A percentile compares a stretch with the other conserved stretches of the same genome.
Conservation (phyloP, 37 sponge, comb jelly and placozoan genomes). For the Lycopodina hypogea region DNA sequence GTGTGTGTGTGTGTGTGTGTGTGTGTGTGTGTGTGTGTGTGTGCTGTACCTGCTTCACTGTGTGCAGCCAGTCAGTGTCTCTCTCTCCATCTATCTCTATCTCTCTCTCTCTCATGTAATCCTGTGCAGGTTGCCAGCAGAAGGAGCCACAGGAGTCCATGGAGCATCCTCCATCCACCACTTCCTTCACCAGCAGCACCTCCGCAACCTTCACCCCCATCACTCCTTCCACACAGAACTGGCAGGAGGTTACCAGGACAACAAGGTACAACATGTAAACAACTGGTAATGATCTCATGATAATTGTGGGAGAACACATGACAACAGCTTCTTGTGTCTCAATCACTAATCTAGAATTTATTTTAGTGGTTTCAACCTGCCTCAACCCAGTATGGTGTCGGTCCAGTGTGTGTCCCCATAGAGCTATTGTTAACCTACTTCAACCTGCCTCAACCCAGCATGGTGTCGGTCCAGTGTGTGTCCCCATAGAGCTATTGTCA, state of each 20-base stretch:
- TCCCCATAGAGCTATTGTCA: too few species aligned
- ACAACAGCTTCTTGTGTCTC: neutral
- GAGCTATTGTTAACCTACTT: too few species aligned
- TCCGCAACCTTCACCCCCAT: constrained; percentile 19
- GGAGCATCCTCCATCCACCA: constrained; percentile 16
- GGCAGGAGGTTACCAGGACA: constrained; percentile 67
- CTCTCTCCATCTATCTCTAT: too few species aligned
- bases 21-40: neutral
- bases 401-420: too few species aligned
- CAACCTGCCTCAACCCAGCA: too few species aligned
- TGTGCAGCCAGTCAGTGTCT: too few species aligned
- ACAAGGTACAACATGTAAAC: constrained; percentile 24
- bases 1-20: constrained; percentile 1
- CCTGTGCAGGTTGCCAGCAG: neutral
- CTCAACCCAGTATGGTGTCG: too few species aligned
- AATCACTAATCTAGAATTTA: neutral
- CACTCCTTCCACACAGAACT: constrained; percentile 24
- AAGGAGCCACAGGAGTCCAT: neutral
- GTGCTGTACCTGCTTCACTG: too few species aligned
- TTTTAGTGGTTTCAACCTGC: too few species aligned
- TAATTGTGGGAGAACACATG: too few species aligned
- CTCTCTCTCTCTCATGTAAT: too few species aligned
- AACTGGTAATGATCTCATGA: neutral
- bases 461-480: too few species aligned
- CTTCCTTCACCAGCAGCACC: constrained; percentile 18